Percentiles rank a stretch among this genome's conserved stretches.
Evolutionary conservation across 2,888 invertebrate species (phyloP).

Genomic region (Eueremaeus valkanovi): DNA sequence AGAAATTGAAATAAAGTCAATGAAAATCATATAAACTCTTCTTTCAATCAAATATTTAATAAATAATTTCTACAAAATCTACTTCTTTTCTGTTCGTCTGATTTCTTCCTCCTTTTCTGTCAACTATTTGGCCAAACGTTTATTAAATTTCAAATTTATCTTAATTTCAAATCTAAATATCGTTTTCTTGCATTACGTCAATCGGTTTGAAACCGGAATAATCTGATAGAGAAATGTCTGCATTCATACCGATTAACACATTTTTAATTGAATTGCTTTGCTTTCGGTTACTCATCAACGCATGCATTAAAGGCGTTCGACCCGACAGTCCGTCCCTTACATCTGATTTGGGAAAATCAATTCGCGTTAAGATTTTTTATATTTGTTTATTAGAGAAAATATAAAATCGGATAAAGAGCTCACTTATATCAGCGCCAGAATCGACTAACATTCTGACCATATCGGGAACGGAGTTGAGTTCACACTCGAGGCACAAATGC

Average conservation of each 20-base stretch:
- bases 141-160: no score
- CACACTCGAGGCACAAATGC: background rate
- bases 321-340: conserved; percentile 25
- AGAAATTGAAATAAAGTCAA: no score
- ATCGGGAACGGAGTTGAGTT: background rate
- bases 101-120: no score
- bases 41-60: no score
- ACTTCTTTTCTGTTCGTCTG: no score
- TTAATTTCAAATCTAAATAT: background rate
- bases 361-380: background rate
- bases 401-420: background rate
- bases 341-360: conserved; percentile 4
- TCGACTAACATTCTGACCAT: conserved; percentile 8
- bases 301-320: conserved; percentile 10
- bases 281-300: conserved; percentile 5
- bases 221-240: conserved; percentile 4
- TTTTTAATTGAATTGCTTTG: conserved; percentile 14
- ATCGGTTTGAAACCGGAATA: conserved; percentile 17
- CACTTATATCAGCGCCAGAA: conserved; percentile 19
- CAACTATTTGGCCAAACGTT: no score
- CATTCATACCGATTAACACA: background rate
- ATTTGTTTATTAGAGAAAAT: background rate
- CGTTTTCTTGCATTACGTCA: conserved; percentile 16
- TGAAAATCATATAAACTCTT: no score
- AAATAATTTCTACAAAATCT: no score